phyloP scores from a whole-genome alignment of 2,113 vertebrate genomes.

The Leuciscus idus region DNA sequence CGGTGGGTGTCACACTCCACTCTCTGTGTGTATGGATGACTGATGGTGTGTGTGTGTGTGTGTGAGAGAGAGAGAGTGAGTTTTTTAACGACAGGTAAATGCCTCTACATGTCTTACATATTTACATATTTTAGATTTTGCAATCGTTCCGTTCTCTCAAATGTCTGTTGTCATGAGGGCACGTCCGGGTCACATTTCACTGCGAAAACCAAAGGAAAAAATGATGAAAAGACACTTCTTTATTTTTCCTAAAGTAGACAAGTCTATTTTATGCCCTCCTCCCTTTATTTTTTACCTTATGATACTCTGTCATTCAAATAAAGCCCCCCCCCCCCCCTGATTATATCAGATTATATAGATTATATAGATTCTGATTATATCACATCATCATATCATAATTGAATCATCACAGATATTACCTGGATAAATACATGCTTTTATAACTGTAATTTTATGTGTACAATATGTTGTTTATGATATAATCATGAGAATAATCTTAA shows the following conservation, averaged over 20 bases:
- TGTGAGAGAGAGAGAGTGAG: neutral
- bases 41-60: neutral
- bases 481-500: neutral
- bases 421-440: neutral
- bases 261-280: neutral
- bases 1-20: conserved; percentile 42
- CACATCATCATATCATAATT: too few species aligned
- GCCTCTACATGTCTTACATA: conserved; percentile 12
- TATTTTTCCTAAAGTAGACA: too few species aligned
- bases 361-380: neutral
- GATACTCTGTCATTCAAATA: neutral
- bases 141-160: neutral
- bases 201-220: too few species aligned
- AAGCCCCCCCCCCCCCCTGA: too few species aligned
- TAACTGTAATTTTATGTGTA: too few species aligned
- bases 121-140: conserved; percentile 16
- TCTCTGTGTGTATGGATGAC: neutral
- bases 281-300: too few species aligned
- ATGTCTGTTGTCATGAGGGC: neutral
- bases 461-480: neutral
- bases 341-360: too few species aligned
- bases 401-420: neutral
- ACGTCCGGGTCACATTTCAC: neutral
- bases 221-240: neutral
- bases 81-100: neutral